Conservation (phyloP, 2,113 vertebrate species). For the Crotalus horridus region DNA sequence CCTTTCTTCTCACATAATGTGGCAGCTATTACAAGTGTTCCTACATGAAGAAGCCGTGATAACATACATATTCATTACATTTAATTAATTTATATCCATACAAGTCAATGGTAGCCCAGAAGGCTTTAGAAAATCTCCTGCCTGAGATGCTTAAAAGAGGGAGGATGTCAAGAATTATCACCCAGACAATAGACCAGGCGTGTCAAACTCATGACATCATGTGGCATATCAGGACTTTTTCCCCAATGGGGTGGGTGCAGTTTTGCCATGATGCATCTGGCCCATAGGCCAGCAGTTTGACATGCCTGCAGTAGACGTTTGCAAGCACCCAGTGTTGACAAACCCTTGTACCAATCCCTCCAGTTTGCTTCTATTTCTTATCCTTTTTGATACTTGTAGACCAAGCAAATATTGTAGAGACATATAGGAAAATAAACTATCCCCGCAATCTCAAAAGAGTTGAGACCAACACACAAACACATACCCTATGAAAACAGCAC, state of each 20-base stretch:
- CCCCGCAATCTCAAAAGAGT: neutral
- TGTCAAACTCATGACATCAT: too few species aligned
- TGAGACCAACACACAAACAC: neutral
- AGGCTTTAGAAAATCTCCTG: neutral
- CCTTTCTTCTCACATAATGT: neutral
- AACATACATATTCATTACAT: neutral
- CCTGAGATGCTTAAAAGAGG: neutral
- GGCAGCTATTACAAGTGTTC: neutral
- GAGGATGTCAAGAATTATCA: neutral
- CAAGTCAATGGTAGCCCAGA: neutral
- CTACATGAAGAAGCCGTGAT: neutral
- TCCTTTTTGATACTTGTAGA: neutral
- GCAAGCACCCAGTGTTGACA: neutral
- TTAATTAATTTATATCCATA: neutral
- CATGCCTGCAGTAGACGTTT: too few species aligned
- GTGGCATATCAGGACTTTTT: too few species aligned
- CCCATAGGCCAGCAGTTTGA: too few species aligned
- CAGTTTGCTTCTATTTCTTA: neutral
- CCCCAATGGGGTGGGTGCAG: too few species aligned
- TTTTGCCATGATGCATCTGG: too few species aligned
- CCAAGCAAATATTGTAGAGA: neutral
- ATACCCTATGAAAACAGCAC: slow-evolving; percentile 7
- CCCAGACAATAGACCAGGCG: neutral
- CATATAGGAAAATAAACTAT: neutral
- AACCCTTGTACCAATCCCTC: too few species aligned